Evolutionary conservation across 1,140 invertebrate genomes (phyloP).

Genomic region (Aphaenogaster floridana): DNA sequence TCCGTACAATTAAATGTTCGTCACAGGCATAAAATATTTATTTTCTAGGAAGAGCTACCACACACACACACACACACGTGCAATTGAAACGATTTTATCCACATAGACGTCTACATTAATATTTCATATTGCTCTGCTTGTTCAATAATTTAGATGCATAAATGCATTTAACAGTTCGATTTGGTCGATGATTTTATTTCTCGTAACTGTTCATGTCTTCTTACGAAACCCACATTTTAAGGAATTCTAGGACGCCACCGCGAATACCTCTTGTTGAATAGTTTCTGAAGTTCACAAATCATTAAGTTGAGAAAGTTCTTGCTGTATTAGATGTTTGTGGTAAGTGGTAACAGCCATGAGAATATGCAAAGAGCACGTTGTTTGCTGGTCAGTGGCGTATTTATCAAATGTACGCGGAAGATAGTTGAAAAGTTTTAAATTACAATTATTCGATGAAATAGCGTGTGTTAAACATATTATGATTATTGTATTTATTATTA

Average conservation of each 20-base stretch:
- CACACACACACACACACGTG: too few relatives aligned
- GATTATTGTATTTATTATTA: slow-evolving; percentile 5
- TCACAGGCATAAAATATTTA: background rate
- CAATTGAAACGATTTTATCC: slow-evolving; percentile 1
- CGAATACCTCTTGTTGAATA: slow-evolving; percentile 7
- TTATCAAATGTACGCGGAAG: background rate
- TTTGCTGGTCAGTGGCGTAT: background rate
- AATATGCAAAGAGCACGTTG: background rate
- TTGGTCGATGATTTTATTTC: background rate
- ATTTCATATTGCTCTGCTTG: background rate
- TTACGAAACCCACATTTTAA: slow-evolving; percentile 16
- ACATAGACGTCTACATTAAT: background rate
- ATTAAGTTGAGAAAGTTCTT: slow-evolving; percentile 46
- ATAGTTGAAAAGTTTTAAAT: background rate
- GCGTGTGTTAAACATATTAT: background rate
- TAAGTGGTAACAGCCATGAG: background rate
- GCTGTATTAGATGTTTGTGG: background rate
- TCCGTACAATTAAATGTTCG: background rate
- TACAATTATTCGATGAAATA: background rate
- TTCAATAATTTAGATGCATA: background rate
- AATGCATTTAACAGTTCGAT: background rate
- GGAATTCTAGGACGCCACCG: background rate
- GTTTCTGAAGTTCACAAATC: slow-evolving; percentile 51
- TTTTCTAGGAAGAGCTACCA: background rate
- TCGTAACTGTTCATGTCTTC: background rate